Percentiles rank a stretch among this genome's conserved stretches.
phyloP scores from a whole-genome alignment of 2,113 vertebrate genomes.

The Orycteropus afer region DNA sequence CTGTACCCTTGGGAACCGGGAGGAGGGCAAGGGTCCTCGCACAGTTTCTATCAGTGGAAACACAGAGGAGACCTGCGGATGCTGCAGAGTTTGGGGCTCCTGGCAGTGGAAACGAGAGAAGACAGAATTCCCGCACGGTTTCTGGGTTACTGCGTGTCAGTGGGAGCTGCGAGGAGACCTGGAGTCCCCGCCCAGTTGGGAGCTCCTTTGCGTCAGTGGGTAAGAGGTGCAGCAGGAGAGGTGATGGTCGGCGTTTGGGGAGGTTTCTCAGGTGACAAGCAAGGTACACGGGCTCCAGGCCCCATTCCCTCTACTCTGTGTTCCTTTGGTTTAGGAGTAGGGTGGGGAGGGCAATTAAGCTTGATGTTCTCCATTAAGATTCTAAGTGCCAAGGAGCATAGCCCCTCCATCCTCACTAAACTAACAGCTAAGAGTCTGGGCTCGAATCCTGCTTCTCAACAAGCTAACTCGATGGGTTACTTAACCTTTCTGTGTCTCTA shows the following conservation, averaged over 20 bases:
- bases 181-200: background rate
- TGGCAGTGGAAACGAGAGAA: background rate
- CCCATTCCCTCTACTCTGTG: accelerated
- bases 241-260: background rate
- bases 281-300: background rate
- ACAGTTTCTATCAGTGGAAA: no score
- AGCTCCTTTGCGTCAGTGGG: background rate
- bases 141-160: background rate
- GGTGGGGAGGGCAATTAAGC: accelerated
- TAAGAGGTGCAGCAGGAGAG: background rate
- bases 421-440: background rate
- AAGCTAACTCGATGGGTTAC: background rate
- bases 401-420: background rate
- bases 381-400: background rate
- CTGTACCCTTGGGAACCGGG: background rate
- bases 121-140: no score
- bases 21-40: no score
- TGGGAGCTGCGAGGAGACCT: no score
- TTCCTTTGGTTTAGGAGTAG: background rate
- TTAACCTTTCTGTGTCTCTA: background rate
- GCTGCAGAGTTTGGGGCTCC: background rate
- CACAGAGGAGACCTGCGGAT: background rate
- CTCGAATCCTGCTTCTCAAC: background rate
- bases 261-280: background rate
- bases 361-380: no score